phyloP scores from a whole-genome alignment of 2,888 invertebrate genomes.

The Idaea aversata region DNA sequence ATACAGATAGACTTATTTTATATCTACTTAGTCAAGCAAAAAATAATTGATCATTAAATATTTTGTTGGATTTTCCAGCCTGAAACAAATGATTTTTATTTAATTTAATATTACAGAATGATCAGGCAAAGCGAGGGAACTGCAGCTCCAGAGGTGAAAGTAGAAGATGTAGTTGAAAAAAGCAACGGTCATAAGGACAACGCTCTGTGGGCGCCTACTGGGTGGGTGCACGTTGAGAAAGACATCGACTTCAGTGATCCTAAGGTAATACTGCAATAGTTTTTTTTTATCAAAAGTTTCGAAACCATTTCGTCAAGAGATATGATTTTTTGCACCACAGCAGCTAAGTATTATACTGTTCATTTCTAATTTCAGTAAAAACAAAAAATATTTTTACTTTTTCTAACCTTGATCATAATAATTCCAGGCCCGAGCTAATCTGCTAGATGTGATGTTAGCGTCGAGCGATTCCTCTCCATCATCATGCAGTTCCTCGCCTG shows the following conservation, averaged over 20 bases:
- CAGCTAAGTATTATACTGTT: no score
- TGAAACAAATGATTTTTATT: not conserved
- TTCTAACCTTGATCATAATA: not conserved
- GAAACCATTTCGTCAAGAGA: not conserved
- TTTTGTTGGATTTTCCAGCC: not conserved
- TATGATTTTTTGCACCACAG: no score
- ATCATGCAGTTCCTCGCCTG: conserved; percentile 82
- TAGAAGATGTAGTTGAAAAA: conserved; percentile 38
- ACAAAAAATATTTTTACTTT: conserved; percentile 5
- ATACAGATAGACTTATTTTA: no score
- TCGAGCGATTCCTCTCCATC: conserved; percentile 87
- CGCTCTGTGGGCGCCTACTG: conserved; percentile 85
- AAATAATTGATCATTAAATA: not conserved
- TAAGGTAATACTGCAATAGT: conserved; percentile 75
- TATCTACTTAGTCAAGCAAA: not conserved
- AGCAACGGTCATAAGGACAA: conserved; percentile 73
- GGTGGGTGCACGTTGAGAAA: conserved; percentile 89
- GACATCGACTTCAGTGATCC: conserved; percentile 89
- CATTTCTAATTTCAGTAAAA: not conserved
- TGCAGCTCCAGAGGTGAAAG: conserved; percentile 37
- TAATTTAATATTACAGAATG: conserved; percentile 51
- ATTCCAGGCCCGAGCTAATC: conserved; percentile 85
- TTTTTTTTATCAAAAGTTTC: not conserved
- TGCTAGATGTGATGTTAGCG: conserved; percentile 88
- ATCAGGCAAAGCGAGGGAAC: conserved; percentile 69